A percentile compares a stretch with the other conserved stretches of the same genome.
phyloP scores from a whole-genome alignment of 2,888 invertebrate species.

The Bellardia bayeri region DNA sequence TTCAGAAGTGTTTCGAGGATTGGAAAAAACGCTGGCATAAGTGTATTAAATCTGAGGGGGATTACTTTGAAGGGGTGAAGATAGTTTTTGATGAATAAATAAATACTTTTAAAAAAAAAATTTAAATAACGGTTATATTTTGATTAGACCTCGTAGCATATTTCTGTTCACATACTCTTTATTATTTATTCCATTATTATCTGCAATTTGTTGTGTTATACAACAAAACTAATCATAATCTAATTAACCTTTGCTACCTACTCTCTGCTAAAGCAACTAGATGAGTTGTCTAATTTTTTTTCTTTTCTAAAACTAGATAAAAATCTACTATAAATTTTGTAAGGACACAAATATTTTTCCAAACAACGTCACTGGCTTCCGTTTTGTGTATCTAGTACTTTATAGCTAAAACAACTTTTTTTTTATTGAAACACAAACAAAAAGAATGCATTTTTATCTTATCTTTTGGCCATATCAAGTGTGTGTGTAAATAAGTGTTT shows the following conservation, averaged over 20 bases:
- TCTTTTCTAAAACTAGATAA: neutral
- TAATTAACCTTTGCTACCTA: conserved; percentile 4
- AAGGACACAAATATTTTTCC: neutral
- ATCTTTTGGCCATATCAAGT: conserved; percentile 13
- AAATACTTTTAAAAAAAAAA: too few relatives aligned
- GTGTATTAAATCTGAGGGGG: too few relatives aligned
- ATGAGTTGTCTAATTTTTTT: conserved; percentile 2
- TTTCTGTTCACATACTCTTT: too few relatives aligned
- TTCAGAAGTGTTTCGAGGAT: too few relatives aligned
- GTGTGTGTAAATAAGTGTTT: conserved; percentile 10
- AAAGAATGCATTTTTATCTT: conserved; percentile 10
- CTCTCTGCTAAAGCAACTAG: neutral
- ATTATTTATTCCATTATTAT: neutral
- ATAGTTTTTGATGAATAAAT: too few relatives aligned
- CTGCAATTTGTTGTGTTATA: neutral
- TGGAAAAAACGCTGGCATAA: too few relatives aligned
- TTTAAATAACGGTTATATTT: too few relatives aligned
- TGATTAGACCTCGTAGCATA: too few relatives aligned
- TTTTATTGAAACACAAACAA: neutral
- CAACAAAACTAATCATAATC: conserved; percentile 7
- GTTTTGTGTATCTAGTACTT: neutral
- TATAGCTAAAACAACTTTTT: neutral
- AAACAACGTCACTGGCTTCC: conserved; percentile 8
- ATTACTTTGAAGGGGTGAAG: too few relatives aligned
- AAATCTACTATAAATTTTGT: neutral